phyloP scores from a whole-genome alignment of 2,113 vertebrate species.

The Emberiza fucata region DNA sequence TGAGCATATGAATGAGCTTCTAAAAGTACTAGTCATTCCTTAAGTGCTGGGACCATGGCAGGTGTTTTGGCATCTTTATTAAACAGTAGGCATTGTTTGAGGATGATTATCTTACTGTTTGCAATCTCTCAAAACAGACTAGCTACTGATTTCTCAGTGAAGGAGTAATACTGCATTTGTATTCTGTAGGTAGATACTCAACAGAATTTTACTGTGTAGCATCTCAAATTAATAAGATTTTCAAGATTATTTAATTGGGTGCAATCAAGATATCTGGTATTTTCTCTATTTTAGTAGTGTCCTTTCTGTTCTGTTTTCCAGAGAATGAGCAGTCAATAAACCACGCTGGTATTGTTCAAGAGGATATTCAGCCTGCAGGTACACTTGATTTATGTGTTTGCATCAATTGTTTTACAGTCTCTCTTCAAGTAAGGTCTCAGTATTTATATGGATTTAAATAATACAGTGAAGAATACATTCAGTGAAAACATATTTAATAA shows the following conservation, averaged over 20 bases:
- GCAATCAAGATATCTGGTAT: neutral
- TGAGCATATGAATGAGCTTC: neutral
- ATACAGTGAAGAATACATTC: neutral
- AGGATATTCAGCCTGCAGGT: conserved; percentile 80
- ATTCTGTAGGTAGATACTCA: neutral
- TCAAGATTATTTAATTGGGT: neutral
- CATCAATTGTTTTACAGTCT: neutral
- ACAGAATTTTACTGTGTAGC: neutral
- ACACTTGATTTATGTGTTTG: neutral
- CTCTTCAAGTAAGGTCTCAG: neutral
- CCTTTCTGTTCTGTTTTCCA: conserved; percentile 63
- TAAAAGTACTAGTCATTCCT: neutral
- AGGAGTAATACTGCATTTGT: neutral
- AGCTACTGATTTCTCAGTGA: neutral
- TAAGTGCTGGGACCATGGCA: neutral
- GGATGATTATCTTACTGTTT: neutral
- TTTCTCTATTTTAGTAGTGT: neutral
- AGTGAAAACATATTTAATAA: neutral
- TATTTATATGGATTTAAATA: neutral
- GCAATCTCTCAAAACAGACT: neutral
- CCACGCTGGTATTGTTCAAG: conserved; percentile 75
- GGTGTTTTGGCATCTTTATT: neutral
- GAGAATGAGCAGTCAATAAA: conserved; percentile 75
- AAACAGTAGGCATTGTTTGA: neutral
- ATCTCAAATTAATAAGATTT: neutral